Evolutionary conservation across 1,140 invertebrate genomes (phyloP), one percentile per base, ranked within the genome.

Genomic region (Ceratina calcarata): DNA sequence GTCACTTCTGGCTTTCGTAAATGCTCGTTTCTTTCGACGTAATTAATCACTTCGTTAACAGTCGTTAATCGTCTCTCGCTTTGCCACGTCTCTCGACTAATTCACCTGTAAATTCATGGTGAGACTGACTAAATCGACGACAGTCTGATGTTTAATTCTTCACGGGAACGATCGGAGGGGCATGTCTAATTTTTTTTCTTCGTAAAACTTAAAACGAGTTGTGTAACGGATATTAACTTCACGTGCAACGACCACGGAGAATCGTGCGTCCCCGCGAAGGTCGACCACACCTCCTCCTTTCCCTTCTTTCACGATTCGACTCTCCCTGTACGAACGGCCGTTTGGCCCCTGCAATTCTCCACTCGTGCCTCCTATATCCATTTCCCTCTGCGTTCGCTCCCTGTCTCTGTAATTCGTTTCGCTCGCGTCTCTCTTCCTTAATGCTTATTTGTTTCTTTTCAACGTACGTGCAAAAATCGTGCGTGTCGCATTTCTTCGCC

Each of bases 241-340:
- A 32, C 73, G 66, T 32, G 65, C 18, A n/a, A 70, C 49, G 58
- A 37, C 45, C 45, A 68, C 20, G 24, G 66, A 12, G 27, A 71
- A 65, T 60, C 37, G 66, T 60, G 72, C 87, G 86, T 89, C 88
- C 89, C 86, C 87, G 88, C 86, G 87, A 90, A 89, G 88, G 89
- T 90, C 89, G 89, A 85, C 87, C 86, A 86, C 87, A 84, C 86
- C 83, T 81, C 79, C 80, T 80, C 80, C 62, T 76, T 69, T 78
- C 69, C 79, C 77, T 73, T 79, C 68, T 80, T 82, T 86, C 84
- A 60, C 70, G 78, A 81, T 84, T 82, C 83, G 71, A 80, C 68
- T 67, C 12, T 24, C 32, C 49, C 24, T 55, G 61, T 55, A 66
- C 68, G 12, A 66, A n/a, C 64, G 22, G 32, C 57, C 18, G 15